phyloP scores from a whole-genome alignment of 2,888 invertebrate genomes.

The Rhagonycha lutea region DNA sequence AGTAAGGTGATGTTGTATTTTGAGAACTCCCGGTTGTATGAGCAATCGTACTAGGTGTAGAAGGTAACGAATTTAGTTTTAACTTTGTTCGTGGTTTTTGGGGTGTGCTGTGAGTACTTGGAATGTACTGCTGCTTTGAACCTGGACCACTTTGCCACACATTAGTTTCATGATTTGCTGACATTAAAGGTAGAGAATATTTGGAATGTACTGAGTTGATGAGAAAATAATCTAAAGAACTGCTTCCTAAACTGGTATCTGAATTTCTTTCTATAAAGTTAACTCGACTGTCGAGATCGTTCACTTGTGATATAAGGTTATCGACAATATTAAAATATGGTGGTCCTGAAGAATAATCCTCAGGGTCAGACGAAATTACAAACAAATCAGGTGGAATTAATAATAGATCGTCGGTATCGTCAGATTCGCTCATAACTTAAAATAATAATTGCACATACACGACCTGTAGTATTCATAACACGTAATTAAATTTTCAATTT shows the following conservation, averaged over 20 bases:
- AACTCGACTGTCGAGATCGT: slow-evolving; percentile 59
- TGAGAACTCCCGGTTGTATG: slow-evolving; percentile 27
- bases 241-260: slow-evolving; percentile 40
- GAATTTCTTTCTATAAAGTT: slow-evolving; percentile 56
- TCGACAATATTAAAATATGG: slow-evolving; percentile 62
- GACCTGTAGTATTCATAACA: neutral
- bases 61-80: slow-evolving; percentile 46
- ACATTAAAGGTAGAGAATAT: neutral
- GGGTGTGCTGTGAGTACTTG: slow-evolving; percentile 51
- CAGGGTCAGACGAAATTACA: slow-evolving; percentile 63
- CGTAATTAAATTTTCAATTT: neutral
- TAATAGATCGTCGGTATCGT: slow-evolving; percentile 82
- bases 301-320: slow-evolving; percentile 66
- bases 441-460: too few species aligned
- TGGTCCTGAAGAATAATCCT: slow-evolving; percentile 45
- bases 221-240: slow-evolving; percentile 37
- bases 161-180: slow-evolving; percentile 29
- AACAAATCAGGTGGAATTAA: slow-evolving; percentile 80
- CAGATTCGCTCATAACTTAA: slow-evolving; percentile 68
- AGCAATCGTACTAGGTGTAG: slow-evolving; percentile 42
- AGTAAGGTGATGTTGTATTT: neutral
- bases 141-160: slow-evolving; percentile 25
- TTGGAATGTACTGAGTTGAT: slow-evolving; percentile 10
- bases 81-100: slow-evolving; percentile 48
- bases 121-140: slow-evolving; percentile 12